Percentiles rank a stretch among this genome's conserved stretches.
Conservation (phyloP, 2,888 invertebrate species). For the Siphonodentalium dalli region DNA sequence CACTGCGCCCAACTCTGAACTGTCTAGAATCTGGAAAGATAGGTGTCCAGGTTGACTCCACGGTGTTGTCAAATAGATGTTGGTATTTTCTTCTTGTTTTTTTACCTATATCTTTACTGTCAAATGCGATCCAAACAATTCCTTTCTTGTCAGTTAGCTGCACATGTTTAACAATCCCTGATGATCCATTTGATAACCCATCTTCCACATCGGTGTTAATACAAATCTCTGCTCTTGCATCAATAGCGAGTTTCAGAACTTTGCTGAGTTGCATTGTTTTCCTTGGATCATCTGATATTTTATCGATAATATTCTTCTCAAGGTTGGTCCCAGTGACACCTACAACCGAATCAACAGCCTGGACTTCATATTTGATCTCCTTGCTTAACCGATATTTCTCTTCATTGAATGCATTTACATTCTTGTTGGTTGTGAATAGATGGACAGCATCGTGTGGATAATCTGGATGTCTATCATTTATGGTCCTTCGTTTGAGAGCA, state of each 20-base stretch:
- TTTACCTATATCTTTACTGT: slow-evolving; percentile 17
- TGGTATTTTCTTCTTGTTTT: slow-evolving; percentile 11
- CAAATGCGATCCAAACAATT: slow-evolving; percentile 33
- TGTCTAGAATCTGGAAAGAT: slow-evolving; percentile 20
- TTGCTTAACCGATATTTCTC: background rate
- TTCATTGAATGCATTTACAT: slow-evolving; percentile 12
- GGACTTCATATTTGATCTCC: slow-evolving; percentile 6
- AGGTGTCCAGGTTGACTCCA: slow-evolving; percentile 24
- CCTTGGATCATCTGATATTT: slow-evolving; percentile 23
- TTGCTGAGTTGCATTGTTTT: slow-evolving; percentile 26
- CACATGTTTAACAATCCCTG: slow-evolving; percentile 26
- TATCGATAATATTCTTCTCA: slow-evolving; percentile 16
- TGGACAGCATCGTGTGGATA: slow-evolving; percentile 7
- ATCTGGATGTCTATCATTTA: background rate
- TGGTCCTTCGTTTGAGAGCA: slow-evolving; percentile 3
- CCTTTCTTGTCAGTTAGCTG: slow-evolving; percentile 15
- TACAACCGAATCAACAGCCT: slow-evolving; percentile 19
- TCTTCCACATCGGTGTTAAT: slow-evolving; percentile 29
- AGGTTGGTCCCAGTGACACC: slow-evolving; percentile 10
- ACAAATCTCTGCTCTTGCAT: slow-evolving; percentile 20
- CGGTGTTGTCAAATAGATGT: slow-evolving; percentile 12
- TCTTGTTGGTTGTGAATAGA: slow-evolving; percentile 16
- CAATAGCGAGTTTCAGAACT: slow-evolving; percentile 17
- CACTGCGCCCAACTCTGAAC: slow-evolving; percentile 12
- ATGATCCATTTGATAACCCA: slow-evolving; percentile 36